Evolutionary conservation across 2,888 invertebrate genomes (phyloP), one percentile per base, ranked within the genome.

Genomic region (Luperina testacea): DNA sequence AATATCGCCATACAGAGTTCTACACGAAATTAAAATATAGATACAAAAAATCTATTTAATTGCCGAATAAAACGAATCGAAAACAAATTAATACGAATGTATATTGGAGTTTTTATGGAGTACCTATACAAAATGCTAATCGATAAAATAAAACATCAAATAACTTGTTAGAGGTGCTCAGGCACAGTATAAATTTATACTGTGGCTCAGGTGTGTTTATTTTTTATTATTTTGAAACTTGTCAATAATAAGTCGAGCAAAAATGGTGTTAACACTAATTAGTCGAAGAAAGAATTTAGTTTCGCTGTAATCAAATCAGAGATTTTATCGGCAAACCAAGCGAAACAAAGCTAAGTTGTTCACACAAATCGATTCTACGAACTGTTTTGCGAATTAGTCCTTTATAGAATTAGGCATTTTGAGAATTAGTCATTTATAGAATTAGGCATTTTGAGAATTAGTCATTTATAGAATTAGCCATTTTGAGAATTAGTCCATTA

Each of bases 41-140:
- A 24, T 13, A n/a, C 53, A 57, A 77, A 67, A 77, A 67, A n/a
- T 7, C n/a, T n/a, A 32, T 69, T 73, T 67, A 76, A 67, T 69
- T 61, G 57, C n/a, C 42, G 59, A 84, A 85, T 82, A 87, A 78
- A 84, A 68, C 32, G 59, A 81, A 82, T 80, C 69, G 64, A 80
- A 77, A 80, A 83, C 76, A 80, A 76, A 88, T 85, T 81, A 80
- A 80, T 69, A 81, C 75, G 76, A 82, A 82, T 85, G 85, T 87
- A 80, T 85, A 83, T 85, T 78, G 68, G 63, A 65, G 73, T 85
- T 85, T 84, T 88, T 84, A 81, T 88, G 65, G 53, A 45, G 45
- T 70, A 38, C 38, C 38, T 38, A 63, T 67, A 80, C 77, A 88
- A 85, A 88, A 88, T 87, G 72, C 20, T 71, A 38, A 75, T 79